Evolutionary conservation across 2,797 vertebrate genomes (phyloP).

Genomic region (Percopsis omiscomaycus): DNA sequence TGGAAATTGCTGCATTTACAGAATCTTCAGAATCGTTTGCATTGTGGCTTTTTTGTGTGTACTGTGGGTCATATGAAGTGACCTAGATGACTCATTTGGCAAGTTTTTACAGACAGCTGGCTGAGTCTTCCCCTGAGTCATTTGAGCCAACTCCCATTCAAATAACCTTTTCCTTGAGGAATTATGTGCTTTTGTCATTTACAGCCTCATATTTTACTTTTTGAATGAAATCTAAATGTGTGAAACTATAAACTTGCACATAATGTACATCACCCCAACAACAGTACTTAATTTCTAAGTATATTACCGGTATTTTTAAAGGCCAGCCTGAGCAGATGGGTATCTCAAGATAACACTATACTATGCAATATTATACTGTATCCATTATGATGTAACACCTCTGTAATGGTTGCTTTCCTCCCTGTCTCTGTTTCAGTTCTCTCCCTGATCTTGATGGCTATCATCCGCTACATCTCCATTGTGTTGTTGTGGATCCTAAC

Average conservation of each 20-base stretch:
- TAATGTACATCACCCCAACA: too few relatives aligned
- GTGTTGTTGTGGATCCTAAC: constrained; percentile 94
- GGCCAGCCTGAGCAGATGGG: background rate
- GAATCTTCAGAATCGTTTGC: background rate
- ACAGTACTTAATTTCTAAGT: too few relatives aligned
- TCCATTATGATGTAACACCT: too few relatives aligned
- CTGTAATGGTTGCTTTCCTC: background rate
- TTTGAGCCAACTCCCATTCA: too few relatives aligned
- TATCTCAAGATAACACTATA: background rate
- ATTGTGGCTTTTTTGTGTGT: background rate
- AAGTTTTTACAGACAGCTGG: background rate
- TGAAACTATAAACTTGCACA: too few relatives aligned
- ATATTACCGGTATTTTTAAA: too few relatives aligned
- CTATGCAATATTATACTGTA: background rate
- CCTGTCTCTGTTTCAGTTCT: constrained; percentile 79
- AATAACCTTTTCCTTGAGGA: too few relatives aligned
- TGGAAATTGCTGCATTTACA: background rate
- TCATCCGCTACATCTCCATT: constrained; percentile 95
- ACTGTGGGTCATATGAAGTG: too few relatives aligned
- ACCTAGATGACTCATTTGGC: background rate
- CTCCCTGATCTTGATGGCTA: constrained; percentile 93
- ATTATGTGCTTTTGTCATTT: background rate
- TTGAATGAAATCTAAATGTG: background rate
- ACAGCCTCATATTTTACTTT: background rate
- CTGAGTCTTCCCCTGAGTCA: background rate